These are phyloP conservation scores for Montipora capricornis DNA, from an alignment of 64 coral and sea anemone species.

Conservation along the genomic window DNA sequence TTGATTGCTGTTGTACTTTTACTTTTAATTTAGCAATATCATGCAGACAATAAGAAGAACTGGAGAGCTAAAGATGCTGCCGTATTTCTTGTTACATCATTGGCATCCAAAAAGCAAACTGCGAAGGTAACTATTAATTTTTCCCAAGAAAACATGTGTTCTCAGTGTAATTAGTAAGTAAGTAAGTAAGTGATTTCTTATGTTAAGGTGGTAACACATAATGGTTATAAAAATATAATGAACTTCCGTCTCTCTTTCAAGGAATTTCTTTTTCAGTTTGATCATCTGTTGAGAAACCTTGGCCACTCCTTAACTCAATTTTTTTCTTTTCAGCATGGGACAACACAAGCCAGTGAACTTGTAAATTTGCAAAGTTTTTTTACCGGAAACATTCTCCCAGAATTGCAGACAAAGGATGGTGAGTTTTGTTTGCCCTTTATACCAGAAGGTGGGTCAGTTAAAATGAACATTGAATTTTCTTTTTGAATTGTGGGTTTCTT, in stretches of 20 bases:
- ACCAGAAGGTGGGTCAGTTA: background rate
- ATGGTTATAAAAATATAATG: too few relatives aligned
- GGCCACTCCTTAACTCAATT: background rate
- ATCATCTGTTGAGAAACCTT: background rate
- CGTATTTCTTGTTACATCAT: constrained; percentile 94
- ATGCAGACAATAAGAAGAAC: constrained; percentile 71
- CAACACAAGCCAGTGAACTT: constrained; percentile 95
- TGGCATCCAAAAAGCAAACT: constrained; percentile 99
- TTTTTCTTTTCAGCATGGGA: constrained; percentile 81
- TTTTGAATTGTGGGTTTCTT: background rate
- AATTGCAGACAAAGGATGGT: constrained; percentile 89
- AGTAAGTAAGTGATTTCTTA: too few relatives aligned
- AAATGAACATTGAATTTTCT: background rate
- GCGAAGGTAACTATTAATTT: constrained; percentile 77
- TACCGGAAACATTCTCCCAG: constrained; percentile 89
- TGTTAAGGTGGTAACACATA: too few relatives aligned
- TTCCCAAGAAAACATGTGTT: too few relatives aligned
- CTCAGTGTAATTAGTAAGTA: too few relatives aligned
- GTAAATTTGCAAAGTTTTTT: constrained; percentile 92
- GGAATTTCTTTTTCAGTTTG: background rate
- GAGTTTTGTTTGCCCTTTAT: background rate
- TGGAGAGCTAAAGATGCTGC: constrained; percentile 99
- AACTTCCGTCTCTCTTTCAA: too few relatives aligned
- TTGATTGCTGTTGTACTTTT: background rate
- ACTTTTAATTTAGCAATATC: constrained; percentile 78